These are phyloP conservation scores for Coluber constrictor DNA, from an alignment of 2,797 vertebrate genomes.

Conservation along the genomic window DNA sequence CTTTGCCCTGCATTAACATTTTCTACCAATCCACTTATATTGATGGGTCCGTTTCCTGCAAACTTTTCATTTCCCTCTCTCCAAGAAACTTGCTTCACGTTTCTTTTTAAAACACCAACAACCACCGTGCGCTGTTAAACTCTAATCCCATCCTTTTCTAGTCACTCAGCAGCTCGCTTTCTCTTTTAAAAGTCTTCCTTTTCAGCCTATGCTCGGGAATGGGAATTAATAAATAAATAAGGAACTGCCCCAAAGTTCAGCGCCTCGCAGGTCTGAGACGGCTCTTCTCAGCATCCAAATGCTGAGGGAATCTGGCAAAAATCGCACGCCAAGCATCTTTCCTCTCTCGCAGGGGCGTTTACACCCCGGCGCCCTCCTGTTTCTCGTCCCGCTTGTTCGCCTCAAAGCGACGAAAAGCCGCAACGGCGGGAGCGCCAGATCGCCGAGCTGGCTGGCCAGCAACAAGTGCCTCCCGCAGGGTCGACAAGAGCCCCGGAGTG, in stretches of 20 bases:
- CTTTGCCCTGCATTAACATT: not conserved
- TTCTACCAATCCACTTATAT: not conserved
- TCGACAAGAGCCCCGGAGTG: not conserved
- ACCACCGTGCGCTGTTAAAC: not conserved
- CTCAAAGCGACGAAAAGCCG: not conserved
- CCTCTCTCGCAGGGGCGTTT: not conserved
- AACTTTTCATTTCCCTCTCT: not conserved
- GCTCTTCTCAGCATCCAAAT: not conserved
- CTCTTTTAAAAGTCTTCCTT: not conserved
- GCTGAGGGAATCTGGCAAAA: not conserved
- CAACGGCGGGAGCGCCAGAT: not conserved
- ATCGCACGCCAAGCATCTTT: not conserved
- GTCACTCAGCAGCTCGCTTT: not conserved
- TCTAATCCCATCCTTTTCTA: not conserved
- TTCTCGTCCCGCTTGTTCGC: not conserved
- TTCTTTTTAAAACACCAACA: not conserved
- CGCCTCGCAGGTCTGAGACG: not conserved
- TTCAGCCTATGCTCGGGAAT: not conserved
- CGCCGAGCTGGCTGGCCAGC: not conserved
- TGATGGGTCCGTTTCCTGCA: not conserved
- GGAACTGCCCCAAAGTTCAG: not conserved
- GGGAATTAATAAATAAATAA: not conserved
- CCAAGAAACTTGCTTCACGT: not conserved
- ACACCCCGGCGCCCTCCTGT: not conserved
- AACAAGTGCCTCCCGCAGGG: slow-evolving; percentile 12